A percentile compares a stretch with the other conserved stretches of the same genome.
Evolutionary conservation across 2,888 invertebrate species (phyloP).

Genomic region (Lasius fuliginosus): DNA sequence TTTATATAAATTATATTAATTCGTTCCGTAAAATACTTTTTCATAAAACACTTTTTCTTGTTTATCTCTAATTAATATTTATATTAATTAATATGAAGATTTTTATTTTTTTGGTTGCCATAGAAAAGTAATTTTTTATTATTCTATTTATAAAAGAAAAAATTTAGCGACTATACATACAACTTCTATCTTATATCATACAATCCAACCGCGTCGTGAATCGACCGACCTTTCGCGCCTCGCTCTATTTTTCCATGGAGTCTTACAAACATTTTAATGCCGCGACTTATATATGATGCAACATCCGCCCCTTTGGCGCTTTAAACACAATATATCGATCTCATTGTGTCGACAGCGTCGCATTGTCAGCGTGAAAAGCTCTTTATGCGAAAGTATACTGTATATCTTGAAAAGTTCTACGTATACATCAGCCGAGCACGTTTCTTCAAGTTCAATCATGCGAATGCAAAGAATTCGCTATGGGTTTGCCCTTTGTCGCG

Average conservation of each 20-base stretch:
- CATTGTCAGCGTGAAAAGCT: conserved; percentile 45
- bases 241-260: conserved; percentile 27
- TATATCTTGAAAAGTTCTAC: conserved; percentile 30
- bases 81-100: not conserved
- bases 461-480: conserved; percentile 18
- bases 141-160: conserved; percentile 15
- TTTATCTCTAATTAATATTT: not conserved
- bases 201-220: conserved; percentile 17
- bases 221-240: conserved; percentile 31
- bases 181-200: conserved; percentile 15
- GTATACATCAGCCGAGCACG: conserved; percentile 54
- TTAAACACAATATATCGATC: conserved; percentile 46
- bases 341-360: conserved; percentile 50
- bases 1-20: not conserved
- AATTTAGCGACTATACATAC: not conserved
- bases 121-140: conserved; percentile 1
- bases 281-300: conserved; percentile 63
- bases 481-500: conserved; percentile 28
- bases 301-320: conserved; percentile 67
- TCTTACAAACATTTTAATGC: conserved; percentile 66
- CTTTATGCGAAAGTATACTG: conserved; percentile 24
- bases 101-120: not conserved
- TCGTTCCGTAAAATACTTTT: not conserved
- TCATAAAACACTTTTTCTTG: not conserved
- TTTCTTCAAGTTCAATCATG: conserved; percentile 49